Conservation (phyloP, 2,113 vertebrate genomes). For the Nesoenas mayeri region DNA sequence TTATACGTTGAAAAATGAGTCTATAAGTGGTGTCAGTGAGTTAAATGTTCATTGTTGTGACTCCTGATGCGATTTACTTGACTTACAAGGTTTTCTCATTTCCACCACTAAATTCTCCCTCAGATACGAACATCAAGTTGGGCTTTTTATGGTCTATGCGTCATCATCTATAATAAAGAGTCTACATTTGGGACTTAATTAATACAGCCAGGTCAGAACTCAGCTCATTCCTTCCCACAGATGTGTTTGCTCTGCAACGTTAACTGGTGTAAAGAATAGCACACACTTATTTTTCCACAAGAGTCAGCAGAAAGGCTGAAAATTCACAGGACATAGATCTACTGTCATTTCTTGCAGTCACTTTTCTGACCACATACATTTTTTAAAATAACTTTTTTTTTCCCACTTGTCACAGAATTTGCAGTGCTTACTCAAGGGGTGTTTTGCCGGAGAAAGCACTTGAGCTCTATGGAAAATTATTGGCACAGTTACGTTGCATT, state of each 20-base stretch:
- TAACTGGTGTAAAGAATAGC: conserved; percentile 27
- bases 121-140: neutral
- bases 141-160: neutral
- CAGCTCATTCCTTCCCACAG: conserved; percentile 14
- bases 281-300: conserved; percentile 9
- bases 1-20: conserved; percentile 32
- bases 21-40: conserved; percentile 5
- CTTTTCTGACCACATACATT: neutral
- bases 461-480: neutral
- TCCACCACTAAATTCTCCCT: neutral
- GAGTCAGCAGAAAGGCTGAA: conserved; percentile 44
- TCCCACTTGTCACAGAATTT: neutral
- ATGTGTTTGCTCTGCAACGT: neutral
- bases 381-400: conserved; percentile 2
- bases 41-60: neutral
- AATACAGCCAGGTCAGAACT: conserved; percentile 47
- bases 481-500: neutral
- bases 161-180: conserved; percentile 8
- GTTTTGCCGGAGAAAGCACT: neutral
- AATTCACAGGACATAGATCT: conserved; percentile 1
- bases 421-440: neutral
- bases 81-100: neutral
- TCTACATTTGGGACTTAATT: conserved; percentile 34
- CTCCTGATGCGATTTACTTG: conserved; percentile 18
- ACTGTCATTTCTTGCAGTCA: neutral